Conservation (phyloP, 2,888 invertebrate genomes). For the Hoplodrina ambigua region DNA sequence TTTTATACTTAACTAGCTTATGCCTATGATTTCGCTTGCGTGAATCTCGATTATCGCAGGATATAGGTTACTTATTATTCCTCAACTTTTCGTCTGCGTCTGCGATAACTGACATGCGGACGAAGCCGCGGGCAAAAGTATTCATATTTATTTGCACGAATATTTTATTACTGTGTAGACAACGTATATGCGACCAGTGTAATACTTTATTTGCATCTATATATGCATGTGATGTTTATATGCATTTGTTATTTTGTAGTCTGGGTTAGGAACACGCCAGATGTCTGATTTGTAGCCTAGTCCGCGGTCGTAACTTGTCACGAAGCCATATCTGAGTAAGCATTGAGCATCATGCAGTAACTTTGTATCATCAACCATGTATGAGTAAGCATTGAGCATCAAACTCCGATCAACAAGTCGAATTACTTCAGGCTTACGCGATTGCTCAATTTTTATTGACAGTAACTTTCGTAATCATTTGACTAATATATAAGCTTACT, state of each 20-base stretch:
- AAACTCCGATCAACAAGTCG: neutral
- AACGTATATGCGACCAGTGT: neutral
- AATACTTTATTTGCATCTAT: neutral
- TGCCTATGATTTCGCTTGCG: too few species aligned
- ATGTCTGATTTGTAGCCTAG: conserved; percentile 22
- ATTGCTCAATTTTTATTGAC: neutral
- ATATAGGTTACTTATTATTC: too few species aligned
- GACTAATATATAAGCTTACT: neutral
- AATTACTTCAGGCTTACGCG: too few species aligned
- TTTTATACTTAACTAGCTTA: conserved; percentile 4
- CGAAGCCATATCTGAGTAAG: neutral
- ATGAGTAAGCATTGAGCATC: neutral
- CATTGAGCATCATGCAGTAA: neutral
- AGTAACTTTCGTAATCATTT: neutral
- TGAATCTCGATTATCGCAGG: too few species aligned
- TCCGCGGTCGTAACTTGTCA: neutral
- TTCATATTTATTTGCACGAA: too few species aligned
- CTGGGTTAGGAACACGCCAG: neutral
- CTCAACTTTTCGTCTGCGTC: too few species aligned
- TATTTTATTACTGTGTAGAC: too few species aligned
- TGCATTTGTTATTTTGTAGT: neutral
- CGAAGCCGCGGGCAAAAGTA: too few species aligned
- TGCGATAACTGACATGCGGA: too few species aligned
- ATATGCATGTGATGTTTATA: conserved; percentile 18
- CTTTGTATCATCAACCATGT: too few species aligned